Percentiles rank a stretch among this genome's conserved stretches.
Conservation (phyloP, 2,888 invertebrate species). For the Philonicus albiceps region DNA sequence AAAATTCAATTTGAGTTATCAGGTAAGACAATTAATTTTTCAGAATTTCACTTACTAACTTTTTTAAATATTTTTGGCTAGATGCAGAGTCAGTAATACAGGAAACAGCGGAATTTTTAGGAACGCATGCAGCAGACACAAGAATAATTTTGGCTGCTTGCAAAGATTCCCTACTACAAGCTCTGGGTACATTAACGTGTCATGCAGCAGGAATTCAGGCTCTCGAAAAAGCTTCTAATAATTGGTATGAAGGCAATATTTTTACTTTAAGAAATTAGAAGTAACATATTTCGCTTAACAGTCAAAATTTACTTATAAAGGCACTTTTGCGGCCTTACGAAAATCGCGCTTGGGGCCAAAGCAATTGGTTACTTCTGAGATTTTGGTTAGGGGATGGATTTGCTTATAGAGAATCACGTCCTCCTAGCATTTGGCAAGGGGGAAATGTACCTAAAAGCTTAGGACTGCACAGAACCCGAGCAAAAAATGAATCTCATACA, state of each 20-base stretch:
- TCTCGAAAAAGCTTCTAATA: slow-evolving; percentile 71
- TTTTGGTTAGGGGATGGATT: slow-evolving; percentile 85
- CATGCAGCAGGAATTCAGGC: slow-evolving; percentile 75
- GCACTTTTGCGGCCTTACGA: slow-evolving; percentile 80
- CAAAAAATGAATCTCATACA: slow-evolving; percentile 61
- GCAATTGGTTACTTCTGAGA: slow-evolving; percentile 83
- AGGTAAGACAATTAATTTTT: slow-evolving; percentile 46
- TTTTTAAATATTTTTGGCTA: slow-evolving; percentile 48
- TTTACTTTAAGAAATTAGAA: slow-evolving; percentile 51
- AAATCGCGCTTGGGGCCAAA: slow-evolving; percentile 83
- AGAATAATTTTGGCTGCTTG: slow-evolving; percentile 78
- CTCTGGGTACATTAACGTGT: slow-evolving; percentile 79
- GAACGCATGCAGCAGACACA: slow-evolving; percentile 77
- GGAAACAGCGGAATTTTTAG: slow-evolving; percentile 76
- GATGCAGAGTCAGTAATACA: slow-evolving; percentile 70
- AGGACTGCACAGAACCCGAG: slow-evolving; percentile 60
- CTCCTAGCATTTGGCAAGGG: slow-evolving; percentile 67
- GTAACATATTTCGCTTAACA: slow-evolving; percentile 52
- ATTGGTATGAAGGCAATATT: slow-evolving; percentile 61
- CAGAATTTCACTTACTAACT: not conserved
- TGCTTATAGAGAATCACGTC: slow-evolving; percentile 74
- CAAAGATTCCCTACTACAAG: slow-evolving; percentile 78
- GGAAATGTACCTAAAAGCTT: slow-evolving; percentile 56
- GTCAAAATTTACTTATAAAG: slow-evolving; percentile 71
- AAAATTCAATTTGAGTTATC: slow-evolving; percentile 57